Base-by-base conservation (phyloP, 2,888 invertebrate genomes). In the Scaptomyza flava region DNA sequence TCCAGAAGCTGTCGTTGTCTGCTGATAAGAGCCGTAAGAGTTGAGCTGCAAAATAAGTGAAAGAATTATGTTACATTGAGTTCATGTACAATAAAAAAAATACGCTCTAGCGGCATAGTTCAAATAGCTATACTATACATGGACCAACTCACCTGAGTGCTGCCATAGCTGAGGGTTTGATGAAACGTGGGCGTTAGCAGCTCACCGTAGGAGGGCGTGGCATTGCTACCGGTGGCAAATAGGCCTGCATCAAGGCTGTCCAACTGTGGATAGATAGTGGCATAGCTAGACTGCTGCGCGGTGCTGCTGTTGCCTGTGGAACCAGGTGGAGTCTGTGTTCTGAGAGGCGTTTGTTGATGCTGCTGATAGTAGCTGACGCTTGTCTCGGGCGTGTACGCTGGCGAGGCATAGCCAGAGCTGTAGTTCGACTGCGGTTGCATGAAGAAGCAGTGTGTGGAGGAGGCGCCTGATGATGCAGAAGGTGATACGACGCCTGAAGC, bases 381-480 rank as follows among this genome's bases (percentile, higher is more conserved):
- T 33, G 69, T 46, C 12, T 88, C 87, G 50, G 87, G 88, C 52
- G 84, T 86, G 58, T 90, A 90, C 2, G 90, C 90, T 33, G 90
- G 90, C 36, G 90, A 90, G 45, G 91, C 91, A 68, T 90, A 90
- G 23, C 90, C 91, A 12, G 90, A 90, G 64, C 91, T 90, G 42
- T 90, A 90, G 59, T 90, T 90, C 4, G 90, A 90, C 68, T 90
- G 91, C 38, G 90, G 80, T 53, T 89, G 90, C 85, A 89, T 82
- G 58, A 89, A 90, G 51, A 85, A 90, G 43, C 77, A 82, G 42
- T 84, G 67, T 14, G 79, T 42, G 9, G 85, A 30, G 8, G 59
- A 34, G 69, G 5, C 50, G 8, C 56, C 50, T n/a, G 48, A 61
- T 17, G 73, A 57, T 20, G 74, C 54, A n/a, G 64, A 52, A 23